phyloP scores from a whole-genome alignment of 2,888 invertebrate genomes.

The Autographa pulchrina region DNA sequence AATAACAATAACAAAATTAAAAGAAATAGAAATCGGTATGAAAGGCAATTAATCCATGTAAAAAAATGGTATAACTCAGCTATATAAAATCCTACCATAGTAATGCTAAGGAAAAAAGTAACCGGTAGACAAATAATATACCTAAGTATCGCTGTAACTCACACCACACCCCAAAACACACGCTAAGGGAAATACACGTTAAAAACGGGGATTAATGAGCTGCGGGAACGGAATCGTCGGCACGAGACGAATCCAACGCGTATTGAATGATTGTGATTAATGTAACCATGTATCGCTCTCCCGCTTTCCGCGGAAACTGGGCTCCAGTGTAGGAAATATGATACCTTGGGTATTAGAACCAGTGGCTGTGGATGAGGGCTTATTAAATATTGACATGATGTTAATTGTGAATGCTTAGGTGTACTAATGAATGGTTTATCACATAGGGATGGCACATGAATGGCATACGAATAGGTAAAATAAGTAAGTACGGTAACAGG shows the following conservation, averaged over 20 bases:
- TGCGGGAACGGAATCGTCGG: conserved; percentile 46
- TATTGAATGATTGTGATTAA: conserved; percentile 63
- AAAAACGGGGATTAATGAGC: conserved; percentile 61
- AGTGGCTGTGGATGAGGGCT: not conserved
- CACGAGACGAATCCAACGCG: conserved; percentile 54
- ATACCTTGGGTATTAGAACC: conserved; percentile 13
- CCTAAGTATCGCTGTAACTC: conserved; percentile 17
- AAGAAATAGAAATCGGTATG: not conserved
- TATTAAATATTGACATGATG: not conserved
- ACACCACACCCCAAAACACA: conserved; percentile 7
- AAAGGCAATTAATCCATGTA: too few species aligned
- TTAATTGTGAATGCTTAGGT: too few species aligned
- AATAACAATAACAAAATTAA: too few species aligned
- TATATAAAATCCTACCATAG: too few species aligned
- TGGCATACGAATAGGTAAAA: too few species aligned
- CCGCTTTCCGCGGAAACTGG: not conserved
- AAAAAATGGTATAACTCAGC: too few species aligned
- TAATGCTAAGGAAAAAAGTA: too few species aligned
- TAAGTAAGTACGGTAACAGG: too few species aligned
- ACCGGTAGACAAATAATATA: not conserved
- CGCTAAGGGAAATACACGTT: conserved; percentile 43
- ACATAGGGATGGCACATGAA: too few species aligned
- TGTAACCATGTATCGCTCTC: conserved; percentile 34
- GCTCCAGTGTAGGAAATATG: conserved; percentile 9
- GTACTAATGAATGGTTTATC: too few species aligned